Evolutionary conservation across 2,113 vertebrate species (phyloP).

Genomic region (Ammospiza caudacuta): DNA sequence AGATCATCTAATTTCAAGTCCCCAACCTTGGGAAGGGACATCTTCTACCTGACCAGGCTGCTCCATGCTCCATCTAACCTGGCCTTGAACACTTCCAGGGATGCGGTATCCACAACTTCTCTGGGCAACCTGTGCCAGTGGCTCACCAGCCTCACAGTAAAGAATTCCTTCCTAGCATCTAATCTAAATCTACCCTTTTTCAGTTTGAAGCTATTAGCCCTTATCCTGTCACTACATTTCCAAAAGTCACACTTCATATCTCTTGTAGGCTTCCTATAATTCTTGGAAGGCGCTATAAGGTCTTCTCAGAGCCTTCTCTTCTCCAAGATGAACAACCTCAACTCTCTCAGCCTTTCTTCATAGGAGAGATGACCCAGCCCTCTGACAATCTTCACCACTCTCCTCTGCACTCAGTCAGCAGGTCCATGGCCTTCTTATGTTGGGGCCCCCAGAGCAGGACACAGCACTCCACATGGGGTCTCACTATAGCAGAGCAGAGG

Average conservation of each 20-base stretch:
- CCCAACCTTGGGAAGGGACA: accelerated
- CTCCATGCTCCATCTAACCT: not conserved
- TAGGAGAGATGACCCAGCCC: not conserved
- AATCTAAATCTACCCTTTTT: not conserved
- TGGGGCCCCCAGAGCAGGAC: not conserved
- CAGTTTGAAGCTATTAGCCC: not conserved
- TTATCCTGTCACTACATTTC: not conserved
- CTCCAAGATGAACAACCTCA: not conserved
- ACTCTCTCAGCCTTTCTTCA: not conserved
- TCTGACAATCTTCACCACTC: not conserved
- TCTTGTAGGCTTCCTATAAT: not conserved
- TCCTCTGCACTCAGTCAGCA: not conserved
- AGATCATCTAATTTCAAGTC: not conserved
- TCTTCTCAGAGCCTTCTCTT: not conserved
- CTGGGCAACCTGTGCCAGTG: not conserved
- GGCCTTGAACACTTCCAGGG: not conserved
- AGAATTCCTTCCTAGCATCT: not conserved
- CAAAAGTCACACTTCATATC: not conserved
- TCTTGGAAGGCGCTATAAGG: not conserved
- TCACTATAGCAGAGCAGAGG: not conserved
- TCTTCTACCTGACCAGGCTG: not conserved
- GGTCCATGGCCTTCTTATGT: not conserved
- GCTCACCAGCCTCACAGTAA: not conserved
- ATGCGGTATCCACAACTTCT: not conserved
- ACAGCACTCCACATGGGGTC: not conserved